Evolutionary conservation across 37 sponge, comb jelly and placozoan species (phyloP).

Genomic region (Halisarca cf. caerulea): DNA sequence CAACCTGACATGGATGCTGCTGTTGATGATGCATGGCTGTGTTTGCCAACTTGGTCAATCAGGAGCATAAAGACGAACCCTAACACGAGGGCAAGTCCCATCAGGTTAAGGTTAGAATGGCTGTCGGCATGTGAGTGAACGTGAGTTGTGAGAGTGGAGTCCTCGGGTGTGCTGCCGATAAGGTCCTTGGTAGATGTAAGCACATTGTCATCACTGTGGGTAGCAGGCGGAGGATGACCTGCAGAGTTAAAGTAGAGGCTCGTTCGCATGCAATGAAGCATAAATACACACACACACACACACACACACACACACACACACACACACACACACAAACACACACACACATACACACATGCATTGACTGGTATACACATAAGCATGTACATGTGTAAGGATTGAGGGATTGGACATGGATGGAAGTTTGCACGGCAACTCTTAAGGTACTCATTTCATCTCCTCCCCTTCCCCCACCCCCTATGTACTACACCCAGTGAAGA

Average conservation of each 20-base stretch:
- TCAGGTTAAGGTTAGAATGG: constrained; percentile 15
- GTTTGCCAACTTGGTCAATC: constrained; percentile 78
- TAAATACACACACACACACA: no score
- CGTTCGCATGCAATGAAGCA: no score
- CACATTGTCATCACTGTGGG: background rate
- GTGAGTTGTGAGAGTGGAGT: background rate
- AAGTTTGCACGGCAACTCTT: no score
- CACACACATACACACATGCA: background rate
- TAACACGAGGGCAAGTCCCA: constrained; percentile 81
- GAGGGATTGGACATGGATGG: no score
- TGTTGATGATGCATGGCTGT: constrained; percentile 37
- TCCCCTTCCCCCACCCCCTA: no score
- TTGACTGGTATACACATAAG: background rate
- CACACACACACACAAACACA: no score
- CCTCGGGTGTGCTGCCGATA: background rate
- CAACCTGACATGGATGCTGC: no score
- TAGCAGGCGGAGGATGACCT: background rate
- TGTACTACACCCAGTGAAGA: no score
- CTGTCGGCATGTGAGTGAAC: constrained; percentile 7
- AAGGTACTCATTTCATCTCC: no score
- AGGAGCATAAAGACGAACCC: constrained; percentile 96
- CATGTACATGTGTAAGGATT: no score
- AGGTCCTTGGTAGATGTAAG: background rate
- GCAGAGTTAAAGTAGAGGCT: no score
- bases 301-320: no score